Base-by-base conservation (phyloP, 92 coral and sea anemone genomes). In the Actinostola sp. region DNA sequence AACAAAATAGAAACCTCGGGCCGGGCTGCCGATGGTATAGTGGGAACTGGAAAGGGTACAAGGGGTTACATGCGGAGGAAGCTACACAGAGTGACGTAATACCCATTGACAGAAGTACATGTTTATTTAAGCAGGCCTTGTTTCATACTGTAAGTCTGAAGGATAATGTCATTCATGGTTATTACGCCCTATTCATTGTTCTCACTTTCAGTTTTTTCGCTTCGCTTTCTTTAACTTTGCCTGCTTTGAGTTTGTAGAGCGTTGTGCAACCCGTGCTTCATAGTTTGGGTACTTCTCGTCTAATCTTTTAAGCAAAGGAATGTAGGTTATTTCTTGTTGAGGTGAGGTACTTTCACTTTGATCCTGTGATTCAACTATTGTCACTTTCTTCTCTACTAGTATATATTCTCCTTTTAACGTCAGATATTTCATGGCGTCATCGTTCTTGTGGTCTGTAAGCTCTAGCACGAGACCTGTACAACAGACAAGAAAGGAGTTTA, bases 401-500 rank as follows among this genome's bases (percentile, higher is more conserved):
- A 95, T 87, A 66, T 95, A 95, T 48, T 83, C 82, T 5, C 90
- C 88, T 73, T 80, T 79, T 23, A 73, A 42, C 35, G 89, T 55
- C 35, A 95, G 95, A 75, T 88, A 88, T 41, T 85, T 83, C 71
- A 86, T 69, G 0, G 99, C 96, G 44, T 83, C 75, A 24, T 95
- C 99, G 43, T 77, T 85, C 61, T 76, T 78, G 63, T 95, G 99
- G 55, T 83, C 83, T 60, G 73, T 76, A 10, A 95, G 84, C 46
- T 89, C 92, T 31, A 95, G 87, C 16, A 95, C 99, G 27, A 95
- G 89, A 39, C 99, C 99, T 93, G 81, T 16, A 27, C 13, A 43
- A 19, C 36, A 66, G 25, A 16, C 32, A 45, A n/a, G n/a, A n/a
- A n/a, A n/a, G n/a, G n/a, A n/a, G n/a, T n/a, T n/a, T n/a, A n/a